These are phyloP conservation scores for Oophaga sylvatica DNA, from an alignment of 2,797 vertebrate genomes.

Conservation along the genomic window DNA sequence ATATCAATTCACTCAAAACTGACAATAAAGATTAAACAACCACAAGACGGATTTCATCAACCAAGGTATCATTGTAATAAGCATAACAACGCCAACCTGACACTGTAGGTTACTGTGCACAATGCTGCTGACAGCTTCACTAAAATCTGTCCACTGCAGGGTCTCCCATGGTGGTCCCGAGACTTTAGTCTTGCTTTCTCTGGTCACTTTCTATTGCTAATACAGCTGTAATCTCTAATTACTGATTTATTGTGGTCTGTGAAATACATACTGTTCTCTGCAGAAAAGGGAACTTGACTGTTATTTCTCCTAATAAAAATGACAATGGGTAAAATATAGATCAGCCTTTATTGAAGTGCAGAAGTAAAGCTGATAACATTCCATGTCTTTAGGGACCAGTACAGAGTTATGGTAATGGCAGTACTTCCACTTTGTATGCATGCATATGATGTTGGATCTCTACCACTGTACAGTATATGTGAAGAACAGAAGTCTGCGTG, in stretches of 20 bases:
- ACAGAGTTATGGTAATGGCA: neutral
- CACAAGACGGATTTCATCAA: no score
- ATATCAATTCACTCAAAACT: no score
- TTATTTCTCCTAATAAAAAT: conserved; percentile 29
- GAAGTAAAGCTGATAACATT: neutral
- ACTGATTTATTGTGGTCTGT: conserved; percentile 16
- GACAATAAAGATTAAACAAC: no score
- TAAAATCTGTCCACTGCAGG: neutral
- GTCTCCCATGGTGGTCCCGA: conserved; percentile 9
- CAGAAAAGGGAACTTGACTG: conserved; percentile 30
- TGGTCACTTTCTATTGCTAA: neutral
- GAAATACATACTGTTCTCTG: conserved; percentile 6
- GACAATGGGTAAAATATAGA: conserved; percentile 13
- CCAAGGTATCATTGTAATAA: no score
- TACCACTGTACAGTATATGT: no score
- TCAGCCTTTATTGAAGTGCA: neutral
- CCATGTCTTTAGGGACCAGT: no score
- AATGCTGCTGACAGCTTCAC: no score
- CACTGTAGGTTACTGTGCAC: no score
- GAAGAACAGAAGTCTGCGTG: no score
- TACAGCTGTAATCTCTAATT: neutral
- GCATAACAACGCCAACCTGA: no score
- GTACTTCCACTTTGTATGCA: no score
- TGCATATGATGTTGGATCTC: no score
- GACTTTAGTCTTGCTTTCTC: neutral